These are phyloP conservation scores for Tuberolachnus salignus DNA, from an alignment of 2,888 invertebrate species.

Conservation along the genomic window DNA sequence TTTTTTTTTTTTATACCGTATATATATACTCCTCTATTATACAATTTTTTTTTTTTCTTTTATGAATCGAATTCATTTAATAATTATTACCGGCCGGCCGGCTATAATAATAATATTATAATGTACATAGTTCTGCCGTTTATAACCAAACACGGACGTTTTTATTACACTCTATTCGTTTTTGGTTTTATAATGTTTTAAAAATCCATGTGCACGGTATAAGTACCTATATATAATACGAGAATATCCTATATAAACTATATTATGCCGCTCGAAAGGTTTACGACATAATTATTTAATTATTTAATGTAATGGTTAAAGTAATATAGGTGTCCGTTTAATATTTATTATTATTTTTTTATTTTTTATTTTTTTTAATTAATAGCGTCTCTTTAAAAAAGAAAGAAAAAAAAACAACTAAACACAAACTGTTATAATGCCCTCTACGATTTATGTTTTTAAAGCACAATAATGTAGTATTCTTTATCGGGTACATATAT, in stretches of 20 bases:
- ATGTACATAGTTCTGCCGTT: not conserved
- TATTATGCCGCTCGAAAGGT: constrained; percentile 25
- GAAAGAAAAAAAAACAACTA: not conserved
- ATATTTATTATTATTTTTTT: not conserved
- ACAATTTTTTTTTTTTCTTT: too few relatives aligned
- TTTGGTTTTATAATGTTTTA: not conserved
- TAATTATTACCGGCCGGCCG: not conserved
- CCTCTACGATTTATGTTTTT: not conserved
- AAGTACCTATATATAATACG: not conserved
- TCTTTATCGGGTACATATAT: not conserved
- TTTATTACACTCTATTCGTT: constrained; percentile 6
- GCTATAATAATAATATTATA: not conserved
- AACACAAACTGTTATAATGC: constrained; percentile 15
- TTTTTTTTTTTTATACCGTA: too few relatives aligned
- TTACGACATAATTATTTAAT: constrained; percentile 37
- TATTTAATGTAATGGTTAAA: not conserved
- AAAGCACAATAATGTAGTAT: not conserved
- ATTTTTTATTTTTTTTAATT: too few relatives aligned
- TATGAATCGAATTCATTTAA: not conserved
- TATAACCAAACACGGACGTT: not conserved
- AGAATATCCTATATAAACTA: not conserved
- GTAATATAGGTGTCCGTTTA: constrained; percentile 10
- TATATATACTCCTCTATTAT: too few relatives aligned
- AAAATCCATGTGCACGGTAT: not conserved
- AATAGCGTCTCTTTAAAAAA: not conserved